These are phyloP conservation scores for Antrozous pallidus DNA, from an alignment of 2,797 vertebrate genomes.

Conservation along the genomic window DNA sequence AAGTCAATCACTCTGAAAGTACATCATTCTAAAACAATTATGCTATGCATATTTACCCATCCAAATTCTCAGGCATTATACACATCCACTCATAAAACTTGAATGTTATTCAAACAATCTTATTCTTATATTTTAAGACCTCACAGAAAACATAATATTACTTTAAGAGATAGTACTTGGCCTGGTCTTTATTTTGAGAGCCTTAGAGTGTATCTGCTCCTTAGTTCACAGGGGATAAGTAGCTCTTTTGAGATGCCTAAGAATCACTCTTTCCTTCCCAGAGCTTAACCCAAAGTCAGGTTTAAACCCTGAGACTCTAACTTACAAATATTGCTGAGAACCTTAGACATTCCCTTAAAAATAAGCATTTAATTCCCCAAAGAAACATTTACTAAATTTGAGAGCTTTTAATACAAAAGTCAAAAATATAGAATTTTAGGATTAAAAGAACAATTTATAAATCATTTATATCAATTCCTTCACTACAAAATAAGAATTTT, in stretches of 20 bases:
- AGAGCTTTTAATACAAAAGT: neutral
- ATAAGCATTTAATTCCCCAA: neutral
- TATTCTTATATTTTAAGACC: neutral
- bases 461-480: neutral
- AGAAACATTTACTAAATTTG: neutral
- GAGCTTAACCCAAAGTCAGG: neutral
- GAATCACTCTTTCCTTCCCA: neutral
- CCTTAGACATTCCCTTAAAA: neutral
- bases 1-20: slow-evolving; percentile 31
- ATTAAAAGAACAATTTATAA: neutral
- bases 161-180: neutral
- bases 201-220: neutral
- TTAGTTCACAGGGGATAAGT: neutral
- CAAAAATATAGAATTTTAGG: neutral
- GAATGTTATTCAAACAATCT: neutral
- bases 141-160: neutral
- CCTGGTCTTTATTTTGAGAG: neutral
- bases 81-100: neutral
- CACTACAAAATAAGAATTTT: neutral
- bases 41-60: neutral
- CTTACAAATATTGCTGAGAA: neutral
- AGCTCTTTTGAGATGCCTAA: neutral
- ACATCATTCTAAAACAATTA: neutral
- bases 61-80: neutral
- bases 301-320: neutral